Evolutionary conservation across 2,113 vertebrate genomes (phyloP), one percentile per base, ranked within the genome.

Genomic region (Larimichthys polyactis): DNA sequence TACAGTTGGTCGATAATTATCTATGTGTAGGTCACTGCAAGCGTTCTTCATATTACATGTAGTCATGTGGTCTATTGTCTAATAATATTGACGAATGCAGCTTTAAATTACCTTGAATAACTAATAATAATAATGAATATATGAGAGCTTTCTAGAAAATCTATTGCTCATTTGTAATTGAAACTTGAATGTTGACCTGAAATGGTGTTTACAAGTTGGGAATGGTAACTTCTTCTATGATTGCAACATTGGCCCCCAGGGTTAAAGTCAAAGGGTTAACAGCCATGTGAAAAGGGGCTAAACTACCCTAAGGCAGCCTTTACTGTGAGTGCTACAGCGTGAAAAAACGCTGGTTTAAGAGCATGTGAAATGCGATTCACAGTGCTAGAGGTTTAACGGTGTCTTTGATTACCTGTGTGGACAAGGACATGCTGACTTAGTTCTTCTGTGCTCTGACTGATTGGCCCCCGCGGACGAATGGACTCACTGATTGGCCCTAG

Each of bases 351-450:
- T 44, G 68, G 63, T 79, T 82, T 84, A 75, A 77, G 81, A 80
- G 67, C 72, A 49, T 58, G 36, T 68, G 77, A 79, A 54, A 73
- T 74, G 79, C 24, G 22, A 57, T 75, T 85, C 70, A 79, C 43
- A 79, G 44, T 60, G 68, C 64, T 82, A 22, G 62, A 70, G 79
- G 46, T 74, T 79, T 86, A 78, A 71, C 82, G 17, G 58, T 77
- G 79, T 81, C 82, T 89, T 83, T 91, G 83, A 89, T 92, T 88
- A 90, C 88, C 82, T 88, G 85, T 89, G 84, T 81, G 74, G 84
- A 88, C 85, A 72, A 86, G 77, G 89, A 92, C 84, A 54, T 86
- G 87, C 91, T 91, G 91, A 93, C 85, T 89, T 80, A 66, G 88
- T 86, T 78, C 66, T 75, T 89, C 79, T 88, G 82, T 24, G 22